Evolutionary conservation across 2,797 vertebrate species (phyloP), one percentile per base, ranked within the genome.

Genomic region (Triplophysa yarkandensis): DNA sequence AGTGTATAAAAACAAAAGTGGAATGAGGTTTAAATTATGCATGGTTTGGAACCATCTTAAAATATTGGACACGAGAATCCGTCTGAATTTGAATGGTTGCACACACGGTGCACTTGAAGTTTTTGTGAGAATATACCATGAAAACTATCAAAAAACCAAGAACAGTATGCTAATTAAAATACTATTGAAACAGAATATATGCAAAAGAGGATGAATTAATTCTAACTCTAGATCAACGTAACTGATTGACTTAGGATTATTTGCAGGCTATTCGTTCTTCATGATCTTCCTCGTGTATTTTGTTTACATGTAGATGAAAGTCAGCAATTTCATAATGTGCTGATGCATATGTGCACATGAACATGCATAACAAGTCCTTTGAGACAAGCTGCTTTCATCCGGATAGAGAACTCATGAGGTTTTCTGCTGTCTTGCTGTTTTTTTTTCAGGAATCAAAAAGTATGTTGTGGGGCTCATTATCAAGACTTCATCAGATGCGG

Each of bases 401-500:
- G 8, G 10, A 46, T 74, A n/a, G 9, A 58, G 50, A 46, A 14
- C 52, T 65, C 11, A n/a, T 32, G 30, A 14, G 66, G 6, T 17
- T 36, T 50, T 50, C 39, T 44, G 36, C 46, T n/a, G 19, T 30
- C n/a, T 60, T 55, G n/a, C 30, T 55, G 44, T 54, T 87, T 78
- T 88, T 62, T 78, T 83, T 86, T 73, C 89, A 99, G 97, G 97
- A 85, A 99, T 98, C 82, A 99, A 99, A 94, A 99, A 99, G 83
- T 99, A 99, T 4, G 97, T 99, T 86, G 97, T 99, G 63, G 97
- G 97, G 86, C 94, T 99, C 84, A 99, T 99, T 91, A 99, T 99
- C 91, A 99, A 99, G 94, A 99, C 98, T 4, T 98, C 97, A 5
- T 98, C 97, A 78, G 98, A 99, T 82, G 95, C 98, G 74, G 81